Evolutionary conservation across 2,113 vertebrate genomes (phyloP).

Genomic region (Geococcyx californianus): DNA sequence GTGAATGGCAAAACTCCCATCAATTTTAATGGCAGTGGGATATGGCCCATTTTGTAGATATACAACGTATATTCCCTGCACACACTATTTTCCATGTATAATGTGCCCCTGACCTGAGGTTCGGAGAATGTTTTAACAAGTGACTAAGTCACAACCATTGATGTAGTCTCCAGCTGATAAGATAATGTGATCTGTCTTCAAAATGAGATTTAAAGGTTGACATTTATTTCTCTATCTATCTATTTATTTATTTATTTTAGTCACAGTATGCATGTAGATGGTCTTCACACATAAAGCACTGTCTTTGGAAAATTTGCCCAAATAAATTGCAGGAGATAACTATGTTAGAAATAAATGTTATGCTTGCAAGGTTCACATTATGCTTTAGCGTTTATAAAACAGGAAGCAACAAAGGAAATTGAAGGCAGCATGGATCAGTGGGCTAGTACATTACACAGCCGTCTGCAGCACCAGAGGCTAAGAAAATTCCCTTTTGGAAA

Average conservation of each 20-base stretch:
- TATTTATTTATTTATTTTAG: background rate
- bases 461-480: background rate
- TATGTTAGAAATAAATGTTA: background rate
- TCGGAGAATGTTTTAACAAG: background rate
- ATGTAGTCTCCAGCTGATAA: background rate
- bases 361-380: constrained; percentile 15
- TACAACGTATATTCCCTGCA: constrained; percentile 43
- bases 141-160: background rate
- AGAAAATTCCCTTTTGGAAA: background rate
- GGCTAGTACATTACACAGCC: background rate
- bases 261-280: accelerated
- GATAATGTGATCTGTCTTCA: background rate
- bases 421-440: constrained; percentile 8
- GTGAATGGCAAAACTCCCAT: constrained; percentile 54
- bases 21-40: constrained; percentile 45
- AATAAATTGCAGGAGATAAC: background rate
- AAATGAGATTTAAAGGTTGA: background rate
- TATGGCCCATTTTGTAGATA: constrained; percentile 58
- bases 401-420: constrained; percentile 2
- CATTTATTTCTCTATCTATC: background rate
- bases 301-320: background rate
- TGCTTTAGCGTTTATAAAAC: background rate
- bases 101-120: background rate
- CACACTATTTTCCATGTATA: background rate
- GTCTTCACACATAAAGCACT: background rate